A percentile compares a stretch with the other conserved stretches of the same genome.
These are phyloP conservation scores for Casuarius casuarius DNA, from an alignment of 2,113 vertebrate species.

Conservation along the genomic window DNA sequence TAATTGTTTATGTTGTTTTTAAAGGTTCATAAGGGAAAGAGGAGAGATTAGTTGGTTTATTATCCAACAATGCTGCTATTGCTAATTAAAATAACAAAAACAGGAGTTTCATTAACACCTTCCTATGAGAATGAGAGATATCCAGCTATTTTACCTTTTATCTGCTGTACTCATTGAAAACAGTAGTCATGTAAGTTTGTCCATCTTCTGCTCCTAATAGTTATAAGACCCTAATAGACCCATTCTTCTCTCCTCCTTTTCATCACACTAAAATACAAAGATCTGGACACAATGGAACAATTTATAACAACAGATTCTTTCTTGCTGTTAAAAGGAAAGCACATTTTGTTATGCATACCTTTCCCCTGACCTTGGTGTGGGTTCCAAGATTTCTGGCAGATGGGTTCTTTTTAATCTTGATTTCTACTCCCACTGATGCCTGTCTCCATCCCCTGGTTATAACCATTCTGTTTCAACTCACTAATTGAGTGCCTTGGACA, in stretches of 20 bases:
- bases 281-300: not conserved
- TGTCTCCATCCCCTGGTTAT: not conserved
- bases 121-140: not conserved
- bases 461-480: not conserved
- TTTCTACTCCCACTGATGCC: not conserved
- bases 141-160: not conserved
- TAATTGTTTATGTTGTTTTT: constrained; percentile 17
- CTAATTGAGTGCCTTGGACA: not conserved
- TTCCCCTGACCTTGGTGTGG: not conserved
- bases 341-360: not conserved
- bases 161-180: not conserved
- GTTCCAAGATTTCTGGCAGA: not conserved
- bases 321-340: not conserved
- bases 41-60: constrained; percentile 44
- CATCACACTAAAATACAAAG: not conserved
- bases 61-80: not conserved
- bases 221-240: not conserved
- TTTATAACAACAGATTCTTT: not conserved
- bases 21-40: constrained; percentile 38
- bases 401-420: not conserved
- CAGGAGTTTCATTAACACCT: constrained; percentile 1
- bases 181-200: not conserved
- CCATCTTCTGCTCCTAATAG: not conserved
- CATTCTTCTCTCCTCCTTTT: not conserved
- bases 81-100: constrained; percentile 24